Base-by-base conservation (phyloP, 2,797 vertebrate genomes). In the Esox masquinongy region DNA sequence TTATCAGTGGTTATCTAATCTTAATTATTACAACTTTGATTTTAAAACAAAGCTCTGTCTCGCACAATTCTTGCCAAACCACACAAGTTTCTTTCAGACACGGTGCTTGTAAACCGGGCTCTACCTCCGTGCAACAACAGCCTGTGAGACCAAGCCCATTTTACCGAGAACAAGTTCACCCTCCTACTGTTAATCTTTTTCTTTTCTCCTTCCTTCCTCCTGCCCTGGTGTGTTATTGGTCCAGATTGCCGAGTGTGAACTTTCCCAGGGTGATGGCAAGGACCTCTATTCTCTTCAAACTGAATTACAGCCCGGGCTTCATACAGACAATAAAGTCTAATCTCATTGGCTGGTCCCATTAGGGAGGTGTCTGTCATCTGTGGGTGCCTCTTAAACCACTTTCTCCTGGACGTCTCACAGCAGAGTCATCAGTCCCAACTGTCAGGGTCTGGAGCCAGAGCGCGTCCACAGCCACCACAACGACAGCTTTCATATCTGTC, bases 321-420 rank as follows among this genome's bases (percentile, higher is more conserved):
- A 91, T 89, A 90, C 92, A 86, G 86, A 93, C 93, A 94, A 94
- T 94, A 94, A 93, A 90, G 87, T 88, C 85, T 94, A 93, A 94
- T 94, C 90, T 72, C 79, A 88, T 90, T 90, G 82, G 77, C 72
- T 77, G 79, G 79, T 72, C 75, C 90, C 86, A 91, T 93, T 92
- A 90, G 91, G 91, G 92, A 89, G 85, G 86, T 79, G 86, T 83
- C 83, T 90, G 90, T 91, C 88, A 90, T 91, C 91, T 87, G 88
- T 84, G 81, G 91, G 82, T 77, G 82, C 85, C 79, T 88, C 90
- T 93, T 88, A 91, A 92, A 92, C 88, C 83, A 90, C 86, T 93
- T 93, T 92, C 86, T 91, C 75, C 80, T 88, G 87, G 89, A 92
- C 84, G 76, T 61, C 78, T 77, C 81, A 76, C 71, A 72, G 78